Evolutionary conservation across 2,113 vertebrate species (phyloP), one percentile per base, ranked within the genome.

Genomic region (Catharus bicknelli): DNA sequence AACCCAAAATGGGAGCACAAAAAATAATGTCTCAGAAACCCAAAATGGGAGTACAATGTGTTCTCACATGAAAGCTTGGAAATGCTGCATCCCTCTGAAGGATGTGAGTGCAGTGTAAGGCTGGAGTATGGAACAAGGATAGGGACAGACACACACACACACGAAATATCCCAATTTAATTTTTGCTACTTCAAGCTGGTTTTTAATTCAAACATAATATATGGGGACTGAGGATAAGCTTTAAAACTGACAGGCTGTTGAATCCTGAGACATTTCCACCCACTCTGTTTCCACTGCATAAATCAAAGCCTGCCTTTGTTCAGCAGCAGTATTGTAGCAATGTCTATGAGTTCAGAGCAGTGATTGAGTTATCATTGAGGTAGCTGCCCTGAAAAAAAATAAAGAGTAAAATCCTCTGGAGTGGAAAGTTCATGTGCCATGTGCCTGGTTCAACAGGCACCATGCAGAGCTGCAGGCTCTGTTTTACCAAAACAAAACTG

Each of bases 251-350:
- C 93, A 91, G 80, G 76, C 83, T 95, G 80, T 86, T 83, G 85
- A 87, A 95, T 95, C 79, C 87, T 91, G 79, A 96, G 93, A 93
- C 61, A 86, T 93, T 94, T 96, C 91, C 82, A 90, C 93, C 93
- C 76, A 91, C 94, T 82, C 81, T 96, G 87, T 96, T 95, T 96
- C 88, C 85, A 83, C 63, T 74, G 91, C 85, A 90, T 90, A 93
- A 96, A 96, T 95, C 94, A 95, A 94, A 95, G 84, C 85, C 36
- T 91, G 78, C 73, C 83, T 95, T 96, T 95, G 88, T 92, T 92
- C 18, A 0, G 68, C 72, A 91, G 87, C 1, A 1, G 70, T 74
- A 73, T 83, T 91, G 59, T 83, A 91, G 55, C 85, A 92, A 85
- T 2, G 10, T 86, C 85, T 86, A 45, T 59, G 87, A 83, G 90